Percentiles rank a stretch among this genome's conserved stretches.
Evolutionary conservation across 53 echinoderm and acorn worm species (phyloP).

Genomic region (Henricia sp.): DNA sequence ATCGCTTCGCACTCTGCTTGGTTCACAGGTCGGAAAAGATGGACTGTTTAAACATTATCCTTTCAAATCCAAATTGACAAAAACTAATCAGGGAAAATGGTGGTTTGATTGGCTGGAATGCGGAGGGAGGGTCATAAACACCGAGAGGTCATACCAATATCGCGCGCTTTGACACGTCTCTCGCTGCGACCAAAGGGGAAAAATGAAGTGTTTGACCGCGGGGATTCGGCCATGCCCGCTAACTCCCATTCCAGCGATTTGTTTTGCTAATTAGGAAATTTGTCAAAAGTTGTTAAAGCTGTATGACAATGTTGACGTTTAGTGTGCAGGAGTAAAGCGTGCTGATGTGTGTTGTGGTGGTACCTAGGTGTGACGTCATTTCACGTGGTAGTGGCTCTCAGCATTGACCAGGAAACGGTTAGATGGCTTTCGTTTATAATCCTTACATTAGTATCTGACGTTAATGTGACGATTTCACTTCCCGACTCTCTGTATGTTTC

Average conservation of each 20-base stretch:
- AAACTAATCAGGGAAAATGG: background rate
- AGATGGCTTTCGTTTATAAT: too few relatives aligned
- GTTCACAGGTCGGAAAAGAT: background rate
- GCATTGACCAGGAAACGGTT: too few relatives aligned
- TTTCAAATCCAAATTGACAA: conserved; percentile 59
- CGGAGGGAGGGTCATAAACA: conserved; percentile 7
- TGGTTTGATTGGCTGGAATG: background rate
- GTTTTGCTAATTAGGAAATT: conserved; percentile 57
- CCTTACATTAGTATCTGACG: too few relatives aligned
- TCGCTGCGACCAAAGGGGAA: too few relatives aligned
- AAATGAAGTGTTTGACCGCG: too few relatives aligned
- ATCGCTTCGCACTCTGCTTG: conserved; percentile 12
- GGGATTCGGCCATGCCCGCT: too few relatives aligned
- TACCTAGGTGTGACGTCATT: background rate
- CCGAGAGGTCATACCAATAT: too few relatives aligned
- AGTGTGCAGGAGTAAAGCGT: too few relatives aligned
- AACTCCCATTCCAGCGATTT: conserved; percentile 5
- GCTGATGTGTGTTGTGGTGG: too few relatives aligned
- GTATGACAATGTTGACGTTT: background rate
- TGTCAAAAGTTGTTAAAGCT: conserved; percentile 45
- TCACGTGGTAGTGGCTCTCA: background rate
- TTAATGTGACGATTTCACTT: too few relatives aligned
- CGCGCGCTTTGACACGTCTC: too few relatives aligned
- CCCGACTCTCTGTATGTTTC: too few relatives aligned
- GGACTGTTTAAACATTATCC: conserved; percentile 57